Base-by-base conservation (phyloP, 2,113 vertebrate species). In the Lynx canadensis region DNA sequence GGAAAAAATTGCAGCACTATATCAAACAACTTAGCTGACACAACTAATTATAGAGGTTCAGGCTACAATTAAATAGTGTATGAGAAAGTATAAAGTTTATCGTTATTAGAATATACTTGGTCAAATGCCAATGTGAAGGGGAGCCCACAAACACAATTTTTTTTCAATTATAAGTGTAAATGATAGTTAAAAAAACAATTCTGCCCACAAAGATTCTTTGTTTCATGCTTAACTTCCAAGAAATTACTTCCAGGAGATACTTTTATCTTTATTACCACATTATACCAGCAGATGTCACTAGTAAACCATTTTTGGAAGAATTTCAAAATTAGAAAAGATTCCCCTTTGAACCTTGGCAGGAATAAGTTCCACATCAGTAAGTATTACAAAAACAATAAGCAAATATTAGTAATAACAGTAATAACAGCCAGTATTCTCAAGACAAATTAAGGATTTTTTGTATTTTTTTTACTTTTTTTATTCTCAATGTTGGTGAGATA, bases 261-360 rank as follows among this genome's bases (percentile, higher is more conserved):
- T 89, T 68, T 80, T 48, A 95, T 21, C 50, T 85, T 92, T 48
- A 97, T 98, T 98, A 92, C 97, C 94, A 60, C 2, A 63, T 5
- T 55, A 7, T 25, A 91, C 99, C 99, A 99, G 97, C 95, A 99
- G 99, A 97, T 98, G 99, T 97, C 99, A 50, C 98, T 97, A 95
- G 97, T 90, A 97, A 97, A 95, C 98, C 92, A 69, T 63, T 57
- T 91, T 96, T 96, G 1, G 0, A 97, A 95, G 71, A 94, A 41
- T 76, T 27, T 80, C 21, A 60, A 60, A 60, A 57, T 57, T 23
- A 65, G 4, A 50, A 63, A 85, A 78, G 9, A 31, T 55, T 87
- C 18, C 52, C 50, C 57, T 65, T 57, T 68, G 36, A 90, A n/a
- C 3, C 31, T 87, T 87, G 33, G 13, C 2, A 60, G 25, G 55